Conservation (phyloP, 1,140 invertebrate species). For the Cotesia typhae region DNA sequence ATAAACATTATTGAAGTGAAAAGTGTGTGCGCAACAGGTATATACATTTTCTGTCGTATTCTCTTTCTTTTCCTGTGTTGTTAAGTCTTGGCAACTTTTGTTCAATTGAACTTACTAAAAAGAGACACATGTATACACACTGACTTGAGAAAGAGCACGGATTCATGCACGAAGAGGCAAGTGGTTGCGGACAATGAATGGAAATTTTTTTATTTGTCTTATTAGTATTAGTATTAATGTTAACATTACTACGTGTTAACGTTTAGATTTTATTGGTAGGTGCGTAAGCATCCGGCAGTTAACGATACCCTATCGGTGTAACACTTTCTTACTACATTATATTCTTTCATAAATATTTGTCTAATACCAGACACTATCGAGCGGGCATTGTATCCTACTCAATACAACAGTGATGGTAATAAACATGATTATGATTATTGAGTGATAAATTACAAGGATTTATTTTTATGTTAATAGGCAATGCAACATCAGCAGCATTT, state of each 20-base stretch:
- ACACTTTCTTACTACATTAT: too few species aligned
- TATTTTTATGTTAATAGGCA: conserved; percentile 53
- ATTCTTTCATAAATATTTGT: too few species aligned
- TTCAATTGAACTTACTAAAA: conserved; percentile 38
- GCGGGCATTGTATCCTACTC: not conserved
- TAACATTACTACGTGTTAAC: not conserved
- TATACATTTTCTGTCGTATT: conserved; percentile 19
- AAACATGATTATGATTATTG: not conserved
- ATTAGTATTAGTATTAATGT: too few species aligned
- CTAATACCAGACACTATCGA: not conserved
- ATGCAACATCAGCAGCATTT: conserved; percentile 63
- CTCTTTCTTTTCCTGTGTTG: not conserved
- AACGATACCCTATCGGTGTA: too few species aligned
- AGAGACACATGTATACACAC: conserved; percentile 29
- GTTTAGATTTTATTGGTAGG: not conserved
- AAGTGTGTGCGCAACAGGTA: conserved; percentile 30
- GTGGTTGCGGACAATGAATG: conserved; percentile 44
- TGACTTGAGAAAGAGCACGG: conserved; percentile 6
- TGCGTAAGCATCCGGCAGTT: not conserved
- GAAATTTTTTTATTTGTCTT: conserved; percentile 44
- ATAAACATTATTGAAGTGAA: not conserved
- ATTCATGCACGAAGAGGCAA: conserved; percentile 30
- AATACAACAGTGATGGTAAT: not conserved
- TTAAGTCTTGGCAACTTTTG: conserved; percentile 38
- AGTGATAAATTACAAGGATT: conserved; percentile 22